Conservation (phyloP, 2,888 invertebrate species). For the Sussaba pulchella region DNA sequence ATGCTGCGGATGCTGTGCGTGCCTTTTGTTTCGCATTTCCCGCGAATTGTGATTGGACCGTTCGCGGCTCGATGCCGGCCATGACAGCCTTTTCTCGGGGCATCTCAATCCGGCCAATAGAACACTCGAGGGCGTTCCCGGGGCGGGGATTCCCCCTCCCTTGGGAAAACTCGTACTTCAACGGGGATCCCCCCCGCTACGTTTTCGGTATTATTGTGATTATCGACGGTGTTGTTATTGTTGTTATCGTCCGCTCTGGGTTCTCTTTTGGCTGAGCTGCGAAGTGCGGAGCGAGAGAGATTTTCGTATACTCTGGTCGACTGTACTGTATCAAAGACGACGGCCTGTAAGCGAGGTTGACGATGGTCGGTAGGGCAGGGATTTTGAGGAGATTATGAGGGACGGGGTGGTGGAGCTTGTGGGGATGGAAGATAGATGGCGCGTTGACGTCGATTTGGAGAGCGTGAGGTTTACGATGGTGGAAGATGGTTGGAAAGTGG, state of each 20-base stretch:
- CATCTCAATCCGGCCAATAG: conserved; percentile 83
- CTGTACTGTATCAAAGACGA: not conserved
- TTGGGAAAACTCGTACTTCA: conserved; percentile 64
- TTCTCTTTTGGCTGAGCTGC: not conserved
- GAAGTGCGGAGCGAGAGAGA: not conserved
- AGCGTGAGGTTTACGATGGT: not conserved
- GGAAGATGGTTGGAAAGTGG: not conserved
- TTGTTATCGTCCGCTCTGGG: conserved; percentile 62
- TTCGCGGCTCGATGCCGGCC: conserved; percentile 79
- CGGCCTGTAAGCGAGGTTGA: not conserved
- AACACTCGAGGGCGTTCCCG: conserved; percentile 82
- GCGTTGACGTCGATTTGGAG: conserved; percentile 26
- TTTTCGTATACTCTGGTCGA: not conserved
- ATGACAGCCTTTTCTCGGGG: conserved; percentile 81
- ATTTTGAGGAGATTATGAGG: not conserved
- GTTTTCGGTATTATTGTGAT: conserved; percentile 69
- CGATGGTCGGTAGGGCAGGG: conserved; percentile 38
- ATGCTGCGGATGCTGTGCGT: conserved; percentile 61
- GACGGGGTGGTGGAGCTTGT: conserved; percentile 10
- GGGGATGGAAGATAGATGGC: conserved; percentile 66
- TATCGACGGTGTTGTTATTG: conserved; percentile 71
- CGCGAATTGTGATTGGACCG: conserved; percentile 81
- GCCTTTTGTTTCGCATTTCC: conserved; percentile 76
- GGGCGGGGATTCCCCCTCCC: conserved; percentile 77
- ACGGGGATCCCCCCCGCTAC: conserved; percentile 51